Conservation (phyloP, 1,140 invertebrate genomes). For the Diuraphis noxia region DNA sequence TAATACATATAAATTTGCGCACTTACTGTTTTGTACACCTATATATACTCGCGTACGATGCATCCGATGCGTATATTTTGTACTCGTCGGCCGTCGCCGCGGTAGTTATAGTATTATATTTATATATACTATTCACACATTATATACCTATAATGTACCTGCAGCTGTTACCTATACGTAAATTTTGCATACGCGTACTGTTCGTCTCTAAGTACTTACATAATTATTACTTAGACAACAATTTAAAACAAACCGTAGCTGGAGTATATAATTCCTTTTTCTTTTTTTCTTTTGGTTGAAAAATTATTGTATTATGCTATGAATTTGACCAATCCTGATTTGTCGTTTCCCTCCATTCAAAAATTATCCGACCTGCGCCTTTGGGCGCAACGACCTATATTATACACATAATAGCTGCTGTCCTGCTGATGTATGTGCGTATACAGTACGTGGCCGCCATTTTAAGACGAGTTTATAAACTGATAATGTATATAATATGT, state of each 20-base stretch:
- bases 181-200: not conserved
- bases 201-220: too few species aligned
- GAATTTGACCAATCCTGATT: not conserved
- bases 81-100: not conserved
- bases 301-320: not conserved
- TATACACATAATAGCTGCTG: not conserved
- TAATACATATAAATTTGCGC: not conserved
- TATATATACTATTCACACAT: too few species aligned
- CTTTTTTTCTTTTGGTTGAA: not conserved
- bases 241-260: not conserved
- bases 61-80: not conserved
- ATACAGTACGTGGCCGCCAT: not conserved
- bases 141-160: not conserved
- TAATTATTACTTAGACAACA: too few species aligned
- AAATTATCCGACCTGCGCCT: not conserved
- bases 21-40: not conserved
- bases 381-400: not conserved
- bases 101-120: not conserved
- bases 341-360: not conserved
- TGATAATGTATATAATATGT: not conserved
- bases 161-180: not conserved
- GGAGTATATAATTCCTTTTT: too few species aligned
- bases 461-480: slow-evolving; percentile 18
- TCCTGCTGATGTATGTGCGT: not conserved
- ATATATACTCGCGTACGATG: too few species aligned